These are phyloP conservation scores for Apostichopus californicus DNA, from an alignment of 35 echinoderm and acorn worm genomes.

Conservation along the genomic window DNA sequence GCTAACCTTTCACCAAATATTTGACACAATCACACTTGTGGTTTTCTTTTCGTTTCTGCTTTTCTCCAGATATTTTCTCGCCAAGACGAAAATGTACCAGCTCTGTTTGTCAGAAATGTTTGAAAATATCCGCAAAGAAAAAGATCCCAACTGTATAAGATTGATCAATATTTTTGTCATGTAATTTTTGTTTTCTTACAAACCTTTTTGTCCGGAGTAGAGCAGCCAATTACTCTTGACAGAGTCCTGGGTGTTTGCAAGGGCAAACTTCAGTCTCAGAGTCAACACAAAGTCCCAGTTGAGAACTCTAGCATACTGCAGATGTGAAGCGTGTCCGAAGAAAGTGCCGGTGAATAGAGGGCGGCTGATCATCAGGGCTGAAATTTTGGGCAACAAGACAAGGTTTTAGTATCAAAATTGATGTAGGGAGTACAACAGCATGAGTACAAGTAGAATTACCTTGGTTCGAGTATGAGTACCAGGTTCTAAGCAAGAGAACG, in stretches of 20 bases:
- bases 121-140: background rate
- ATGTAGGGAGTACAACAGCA: too few relatives aligned
- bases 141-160: background rate
- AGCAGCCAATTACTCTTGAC: conserved; percentile 72
- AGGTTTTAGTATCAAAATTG: too few relatives aligned
- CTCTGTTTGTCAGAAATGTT: too few relatives aligned
- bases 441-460: too few relatives aligned
- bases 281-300: conserved; percentile 81
- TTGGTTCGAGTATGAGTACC: too few relatives aligned
- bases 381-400: background rate
- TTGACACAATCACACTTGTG: too few relatives aligned
- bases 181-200: background rate
- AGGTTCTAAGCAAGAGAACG: too few relatives aligned
- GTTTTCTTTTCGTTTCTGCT: too few relatives aligned
- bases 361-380: conserved; percentile 70
- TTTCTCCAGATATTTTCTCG: too few relatives aligned
- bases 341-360: conserved; percentile 63
- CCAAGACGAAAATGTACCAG: too few relatives aligned
- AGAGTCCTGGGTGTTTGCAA: conserved; percentile 42
- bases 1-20: too few relatives aligned
- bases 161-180: background rate
- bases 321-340: conserved; percentile 63
- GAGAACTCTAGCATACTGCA: conserved; percentile 69
- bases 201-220: conserved; percentile 82
- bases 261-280: conserved; percentile 78